Base-by-base conservation (phyloP, 1,140 invertebrate species). In the Archivesica marissinica region DNA sequence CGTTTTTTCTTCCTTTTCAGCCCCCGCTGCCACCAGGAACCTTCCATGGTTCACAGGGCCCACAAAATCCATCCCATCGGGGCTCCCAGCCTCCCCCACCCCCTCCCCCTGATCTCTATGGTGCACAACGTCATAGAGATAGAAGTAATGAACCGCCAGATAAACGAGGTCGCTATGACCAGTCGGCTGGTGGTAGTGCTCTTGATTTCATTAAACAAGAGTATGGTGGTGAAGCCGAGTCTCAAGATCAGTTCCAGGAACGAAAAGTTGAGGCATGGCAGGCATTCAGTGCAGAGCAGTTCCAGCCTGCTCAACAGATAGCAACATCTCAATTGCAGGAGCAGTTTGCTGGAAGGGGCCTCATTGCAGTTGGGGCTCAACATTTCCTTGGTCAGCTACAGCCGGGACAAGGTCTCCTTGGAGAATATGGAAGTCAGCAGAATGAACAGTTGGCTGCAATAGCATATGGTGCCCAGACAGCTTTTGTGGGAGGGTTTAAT, bases 201-300 rank as follows among this genome's bases (percentile, higher is more conserved):
- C 72, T 89, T n/a, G 88, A 89, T 66, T 87, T 89, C 35, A 82
- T 89, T n/a, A 89, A 89, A 76, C 88, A 89, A 72, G 88, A 89
- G 68, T 89, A 89, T 70, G 68, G 82, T 61, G 72, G 61, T 52
- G 82, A 77, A 52, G 79, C 81, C 47, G 87, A 88, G 30, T 74
- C 59, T 23, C 64, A 80, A 61, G 88, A 89, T 33, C 86, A 85
- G 2, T 59, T 59, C 25, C 56, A 56, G n/a, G 79, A 82, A 0
- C 39, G 61, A 28, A 85, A 85, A 56, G 28, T 30, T 11, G 81
- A 84, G 23, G 56, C 74, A 9, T 38, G 59, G 44, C 33, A 28
- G 7, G 82, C n/a, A 11, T 66, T 77, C 28, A 61, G 82, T 50
- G 72, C 44, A 47, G 80, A 85, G 25, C 82, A 85, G 56, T 68